phyloP scores from a whole-genome alignment of 2,113 vertebrate species.

The Nesogale talazaci region DNA sequence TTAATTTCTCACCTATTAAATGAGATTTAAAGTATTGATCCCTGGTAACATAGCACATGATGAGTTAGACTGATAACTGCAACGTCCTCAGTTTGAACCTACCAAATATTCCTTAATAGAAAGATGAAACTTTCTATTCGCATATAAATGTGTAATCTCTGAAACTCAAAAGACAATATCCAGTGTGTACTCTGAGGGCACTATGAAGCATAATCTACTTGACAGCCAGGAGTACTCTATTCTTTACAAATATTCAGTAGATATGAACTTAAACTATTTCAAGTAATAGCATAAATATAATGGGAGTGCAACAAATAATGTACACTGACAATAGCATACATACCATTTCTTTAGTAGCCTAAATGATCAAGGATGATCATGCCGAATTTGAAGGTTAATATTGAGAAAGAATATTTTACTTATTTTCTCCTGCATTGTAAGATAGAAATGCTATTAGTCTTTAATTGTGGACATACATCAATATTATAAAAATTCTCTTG shows the following conservation, averaged over 20 bases:
- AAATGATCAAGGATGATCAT: background rate
- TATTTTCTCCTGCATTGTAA: background rate
- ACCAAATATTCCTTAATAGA: too few relatives aligned
- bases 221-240: too few relatives aligned
- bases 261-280: background rate
- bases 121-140: too few relatives aligned
- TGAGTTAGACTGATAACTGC: too few relatives aligned
- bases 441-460: conserved; percentile 13
- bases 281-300: background rate
- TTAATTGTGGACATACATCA: background rate
- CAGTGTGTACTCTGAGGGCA: too few relatives aligned
- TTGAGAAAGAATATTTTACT: background rate
- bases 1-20: conserved; percentile 17
- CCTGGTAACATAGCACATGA: background rate
- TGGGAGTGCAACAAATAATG: background rate
- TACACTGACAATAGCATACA: background rate
- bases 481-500: background rate
- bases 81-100: too few relatives aligned
- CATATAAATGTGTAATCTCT: too few relatives aligned
- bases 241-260: background rate
- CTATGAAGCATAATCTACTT: too few relatives aligned
- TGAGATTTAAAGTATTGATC: background rate
- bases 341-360: background rate
- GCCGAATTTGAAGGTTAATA: background rate
- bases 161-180: too few relatives aligned